phyloP scores from a whole-genome alignment of 2,113 vertebrate genomes.

The Bubo blakistoni region DNA sequence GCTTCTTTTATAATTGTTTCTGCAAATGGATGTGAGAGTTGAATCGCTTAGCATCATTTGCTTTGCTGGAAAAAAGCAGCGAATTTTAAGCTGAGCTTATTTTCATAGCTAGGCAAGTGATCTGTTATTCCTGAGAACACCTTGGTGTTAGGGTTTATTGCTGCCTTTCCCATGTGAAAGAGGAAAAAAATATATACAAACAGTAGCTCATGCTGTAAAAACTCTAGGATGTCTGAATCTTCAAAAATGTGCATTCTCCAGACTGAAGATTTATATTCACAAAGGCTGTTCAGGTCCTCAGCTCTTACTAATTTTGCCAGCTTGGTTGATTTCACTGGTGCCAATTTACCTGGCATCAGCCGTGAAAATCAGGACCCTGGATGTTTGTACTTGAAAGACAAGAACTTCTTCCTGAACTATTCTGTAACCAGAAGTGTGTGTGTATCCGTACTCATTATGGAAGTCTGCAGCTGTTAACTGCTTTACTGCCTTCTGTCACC shows the following conservation, averaged over 20 bases:
- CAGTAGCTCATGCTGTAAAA: not conserved
- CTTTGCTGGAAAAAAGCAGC: not conserved
- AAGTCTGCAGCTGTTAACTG: not conserved
- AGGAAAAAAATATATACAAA: not conserved
- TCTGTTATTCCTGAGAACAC: not conserved
- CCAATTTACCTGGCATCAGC: not conserved
- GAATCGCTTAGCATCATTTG: conserved; percentile 31
- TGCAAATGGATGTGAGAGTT: conserved; percentile 31
- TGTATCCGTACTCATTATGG: too few species aligned
- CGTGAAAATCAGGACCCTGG: not conserved
- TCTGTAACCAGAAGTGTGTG: not conserved
- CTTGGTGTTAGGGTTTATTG: not conserved
- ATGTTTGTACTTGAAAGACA: not conserved
- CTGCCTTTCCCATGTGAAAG: not conserved
- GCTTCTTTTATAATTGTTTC: conserved; percentile 35
- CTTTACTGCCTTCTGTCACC: not conserved
- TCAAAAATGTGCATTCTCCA: not conserved
- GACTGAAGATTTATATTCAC: not conserved
- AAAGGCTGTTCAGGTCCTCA: not conserved
- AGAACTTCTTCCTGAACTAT: not conserved
- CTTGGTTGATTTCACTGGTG: not conserved
- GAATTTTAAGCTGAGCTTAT: not conserved
- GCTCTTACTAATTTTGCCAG: not conserved
- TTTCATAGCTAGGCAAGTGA: not conserved
- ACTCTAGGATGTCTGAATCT: not conserved